Evolutionary conservation across 2,113 vertebrate genomes (phyloP).

Genomic region (Camelus bactrianus): DNA sequence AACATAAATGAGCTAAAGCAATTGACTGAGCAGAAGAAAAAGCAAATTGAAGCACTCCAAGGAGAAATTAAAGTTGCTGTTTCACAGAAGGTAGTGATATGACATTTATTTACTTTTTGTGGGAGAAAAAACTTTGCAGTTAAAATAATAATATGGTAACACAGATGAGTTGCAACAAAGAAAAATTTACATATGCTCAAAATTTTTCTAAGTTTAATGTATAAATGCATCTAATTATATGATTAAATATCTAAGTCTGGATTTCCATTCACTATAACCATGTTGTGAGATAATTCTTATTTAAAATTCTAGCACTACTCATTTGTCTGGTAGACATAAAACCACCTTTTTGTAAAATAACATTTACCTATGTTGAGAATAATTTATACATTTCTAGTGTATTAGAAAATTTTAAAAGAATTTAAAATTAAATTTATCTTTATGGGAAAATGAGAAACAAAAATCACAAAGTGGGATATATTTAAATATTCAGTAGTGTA

Average conservation of each 20-base stretch:
- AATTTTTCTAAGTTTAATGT: conserved; percentile 58
- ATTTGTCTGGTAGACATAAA: conserved; percentile 41
- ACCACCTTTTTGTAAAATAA: conserved; percentile 54
- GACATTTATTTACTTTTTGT: conserved; percentile 45
- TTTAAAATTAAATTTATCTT: conserved; percentile 52
- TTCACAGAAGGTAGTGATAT: conserved; percentile 87
- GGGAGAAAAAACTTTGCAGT: conserved; percentile 46
- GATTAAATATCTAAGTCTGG: conserved; percentile 24
- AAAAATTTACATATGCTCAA: conserved; percentile 25
- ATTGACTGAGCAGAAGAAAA: conserved; percentile 90
- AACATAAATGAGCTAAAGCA: conserved; percentile 90
- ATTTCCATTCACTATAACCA: conserved; percentile 35
- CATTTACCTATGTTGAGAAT: neutral
- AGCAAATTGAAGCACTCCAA: conserved; percentile 90
- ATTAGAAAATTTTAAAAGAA: conserved; percentile 34
- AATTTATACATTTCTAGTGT: conserved; percentile 38
- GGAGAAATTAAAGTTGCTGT: conserved; percentile 88
- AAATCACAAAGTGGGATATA: neutral
- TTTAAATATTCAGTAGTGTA: neutral
- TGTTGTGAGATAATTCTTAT: conserved; percentile 34
- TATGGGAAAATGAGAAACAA: conserved; percentile 36
- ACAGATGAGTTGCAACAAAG: conserved; percentile 33
- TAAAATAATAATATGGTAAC: conserved; percentile 49
- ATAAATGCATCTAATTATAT: neutral
- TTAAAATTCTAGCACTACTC: conserved; percentile 42